These are phyloP conservation scores for Idris sp. DNA, from an alignment of 1,140 invertebrate genomes.

Conservation along the genomic window DNA sequence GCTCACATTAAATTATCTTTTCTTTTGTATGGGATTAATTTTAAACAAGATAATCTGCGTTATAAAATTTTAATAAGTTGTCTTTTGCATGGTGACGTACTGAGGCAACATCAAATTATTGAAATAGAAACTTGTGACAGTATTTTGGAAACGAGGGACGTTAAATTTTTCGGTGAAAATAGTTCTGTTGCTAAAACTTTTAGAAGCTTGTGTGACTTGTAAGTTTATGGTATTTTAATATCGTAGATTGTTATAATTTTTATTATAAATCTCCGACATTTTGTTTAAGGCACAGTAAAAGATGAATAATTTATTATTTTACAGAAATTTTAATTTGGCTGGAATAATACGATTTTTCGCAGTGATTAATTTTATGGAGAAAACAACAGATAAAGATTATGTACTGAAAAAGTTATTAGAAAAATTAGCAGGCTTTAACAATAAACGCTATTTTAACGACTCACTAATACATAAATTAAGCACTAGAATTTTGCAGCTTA, in stretches of 20 bases:
- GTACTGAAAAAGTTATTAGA: conserved; percentile 59
- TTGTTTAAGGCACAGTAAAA: too few relatives aligned
- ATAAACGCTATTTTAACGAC: conserved; percentile 78
- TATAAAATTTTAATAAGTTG: conserved; percentile 58
- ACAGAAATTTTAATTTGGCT: conserved; percentile 64
- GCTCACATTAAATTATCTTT: too few relatives aligned
- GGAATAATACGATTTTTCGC: conserved; percentile 67
- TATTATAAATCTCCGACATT: too few relatives aligned
- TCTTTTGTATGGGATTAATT: too few relatives aligned
- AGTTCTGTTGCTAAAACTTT: too few relatives aligned
- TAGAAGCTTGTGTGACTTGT: too few relatives aligned
- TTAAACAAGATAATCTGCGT: conserved; percentile 9
- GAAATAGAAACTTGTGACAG: conserved; percentile 21
- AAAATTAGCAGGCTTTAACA: conserved; percentile 35
- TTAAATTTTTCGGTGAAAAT: neutral
- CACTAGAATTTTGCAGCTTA: conserved; percentile 77
- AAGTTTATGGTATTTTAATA: too few relatives aligned
- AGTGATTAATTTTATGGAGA: conserved; percentile 45
- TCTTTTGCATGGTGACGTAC: conserved; percentile 63
- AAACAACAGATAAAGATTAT: conserved; percentile 25
- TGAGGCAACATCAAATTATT: conserved; percentile 24
- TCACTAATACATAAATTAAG: conserved; percentile 78
- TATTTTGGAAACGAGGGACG: conserved; percentile 5
- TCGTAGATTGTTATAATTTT: too few relatives aligned
- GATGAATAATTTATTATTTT: neutral